These are phyloP conservation scores for Carabus problematicus DNA, from an alignment of 2,888 invertebrate species.

Conservation along the genomic window DNA sequence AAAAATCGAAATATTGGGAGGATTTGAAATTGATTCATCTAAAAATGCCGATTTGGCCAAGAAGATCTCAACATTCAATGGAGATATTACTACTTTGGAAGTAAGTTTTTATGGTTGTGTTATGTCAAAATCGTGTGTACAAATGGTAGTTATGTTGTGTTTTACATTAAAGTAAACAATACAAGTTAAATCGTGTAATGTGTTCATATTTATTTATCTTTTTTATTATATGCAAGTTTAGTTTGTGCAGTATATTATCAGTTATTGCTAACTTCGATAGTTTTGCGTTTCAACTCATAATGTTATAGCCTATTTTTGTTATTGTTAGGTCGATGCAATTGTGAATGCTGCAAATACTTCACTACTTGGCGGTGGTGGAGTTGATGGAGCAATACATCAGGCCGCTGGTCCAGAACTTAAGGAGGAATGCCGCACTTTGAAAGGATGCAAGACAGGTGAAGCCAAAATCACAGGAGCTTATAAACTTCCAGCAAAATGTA, in stretches of 20 bases:
- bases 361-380: slow-evolving; percentile 84
- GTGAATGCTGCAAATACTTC: slow-evolving; percentile 88
- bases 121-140: slow-evolving; percentile 13
- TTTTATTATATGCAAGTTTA: slow-evolving; percentile 16
- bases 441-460: slow-evolving; percentile 81
- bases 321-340: slow-evolving; percentile 76
- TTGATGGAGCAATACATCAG: slow-evolving; percentile 88
- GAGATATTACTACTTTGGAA: slow-evolving; percentile 85
- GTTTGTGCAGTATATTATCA: slow-evolving; percentile 2
- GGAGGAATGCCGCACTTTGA: slow-evolving; percentile 74
- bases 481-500: slow-evolving; percentile 83
- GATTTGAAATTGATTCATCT: slow-evolving; percentile 56
- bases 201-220: slow-evolving; percentile 3
- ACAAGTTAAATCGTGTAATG: not conserved
- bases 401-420: slow-evolving; percentile 75
- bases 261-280: slow-evolving; percentile 7
- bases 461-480: slow-evolving; percentile 87
- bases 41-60: slow-evolving; percentile 62
- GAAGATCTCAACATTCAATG: slow-evolving; percentile 74
- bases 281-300: too few relatives aligned
- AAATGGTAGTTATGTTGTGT: not conserved
- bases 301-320: slow-evolving; percentile 42
- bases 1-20: slow-evolving; percentile 53
- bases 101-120: slow-evolving; percentile 52
- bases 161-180: slow-evolving; percentile 3